Base-by-base conservation (phyloP, 2,113 vertebrate species). In the Takifugu flavidus region DNA sequence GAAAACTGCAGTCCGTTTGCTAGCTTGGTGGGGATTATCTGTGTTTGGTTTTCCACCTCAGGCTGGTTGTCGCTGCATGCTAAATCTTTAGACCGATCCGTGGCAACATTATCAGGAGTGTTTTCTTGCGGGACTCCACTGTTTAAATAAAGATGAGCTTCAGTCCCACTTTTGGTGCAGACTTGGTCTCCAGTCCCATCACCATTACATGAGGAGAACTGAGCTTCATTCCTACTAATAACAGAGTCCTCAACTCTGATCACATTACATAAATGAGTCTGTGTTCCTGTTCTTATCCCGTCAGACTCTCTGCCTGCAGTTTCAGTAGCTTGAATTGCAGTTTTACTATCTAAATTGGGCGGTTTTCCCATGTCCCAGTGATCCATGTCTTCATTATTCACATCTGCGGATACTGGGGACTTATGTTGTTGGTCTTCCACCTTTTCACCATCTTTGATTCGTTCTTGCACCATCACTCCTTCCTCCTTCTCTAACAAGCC, bases 341-440 rank as follows among this genome's bases (percentile, higher is more conserved):
- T 39, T 67, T 78, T 72, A 46, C 43, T 47, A 45, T 77, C 80
- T 71, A 49, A 62, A 0, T 74, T 39, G 60, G 53, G 54, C 68
- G 71, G 76, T 71, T 72, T 72, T 68, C 59, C 72, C 64, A 64
- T 62, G 43, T 77, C 67, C 65, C 53, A 70, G 29, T 46, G 63
- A 56, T 61, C 46, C 27, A 25, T 57, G 34, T 49, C 49, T 2
- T n/a, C 67, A 25, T 3, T 31, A 10, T 53, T 39, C 29, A 68
- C 10, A 3, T 64, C 62, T 55, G 64, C 45, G 47, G 67, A 59
- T 25, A 44, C 39, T 1, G 51, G 42, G 62, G 72, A 62, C 50
- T 49, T 78, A n/a, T 75, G 63, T 56, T 45, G 66, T 60, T 62
- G 72, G 43, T 67, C 26, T 1, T 25, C 3, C 0, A 43, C 42